Evolutionary conservation across 2,888 invertebrate genomes (phyloP).

Genomic region (Maniola hyperantus): DNA sequence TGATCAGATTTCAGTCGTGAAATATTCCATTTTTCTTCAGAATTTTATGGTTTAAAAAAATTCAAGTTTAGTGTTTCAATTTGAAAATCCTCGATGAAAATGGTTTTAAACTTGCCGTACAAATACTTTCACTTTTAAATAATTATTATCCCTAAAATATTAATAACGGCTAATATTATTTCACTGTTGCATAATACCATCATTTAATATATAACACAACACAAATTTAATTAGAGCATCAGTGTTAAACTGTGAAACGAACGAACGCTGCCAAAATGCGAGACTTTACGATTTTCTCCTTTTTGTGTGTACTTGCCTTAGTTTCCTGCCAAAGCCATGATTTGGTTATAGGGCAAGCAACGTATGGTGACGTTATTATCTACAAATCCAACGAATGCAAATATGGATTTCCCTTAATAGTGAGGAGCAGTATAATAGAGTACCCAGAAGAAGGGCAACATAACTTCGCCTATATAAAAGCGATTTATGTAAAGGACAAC

Average conservation of each 20-base stretch:
- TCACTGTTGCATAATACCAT: conserved; percentile 52
- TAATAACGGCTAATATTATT: conserved; percentile 32
- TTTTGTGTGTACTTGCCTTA: conserved; percentile 56
- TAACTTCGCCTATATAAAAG: conserved; percentile 65
- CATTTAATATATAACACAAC: conserved; percentile 58
- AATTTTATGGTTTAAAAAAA: no score
- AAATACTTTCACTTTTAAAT: no score
- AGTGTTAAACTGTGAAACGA: conserved; percentile 55
- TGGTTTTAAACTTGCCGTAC: no score
- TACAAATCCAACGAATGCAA: conserved; percentile 64
- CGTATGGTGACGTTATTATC: conserved; percentile 66
- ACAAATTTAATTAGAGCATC: conserved; percentile 52
- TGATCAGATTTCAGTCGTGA: no score
- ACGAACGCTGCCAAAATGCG: conserved; percentile 69
- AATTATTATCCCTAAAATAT: no score
- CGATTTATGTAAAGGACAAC: conserved; percentile 67
- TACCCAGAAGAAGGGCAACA: conserved; percentile 64
- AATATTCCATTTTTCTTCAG: no score
- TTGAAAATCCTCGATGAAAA: no score
- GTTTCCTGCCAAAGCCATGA: conserved; percentile 66
- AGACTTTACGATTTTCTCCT: conserved; percentile 47
- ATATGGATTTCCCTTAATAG: conserved; percentile 68
- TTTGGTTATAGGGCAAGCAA: conserved; percentile 58
- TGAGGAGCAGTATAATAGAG: conserved; percentile 60
- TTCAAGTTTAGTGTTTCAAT: no score